These are phyloP conservation scores for Pyrrhia umbra DNA, from an alignment of 2,888 invertebrate genomes.

Conservation along the genomic window DNA sequence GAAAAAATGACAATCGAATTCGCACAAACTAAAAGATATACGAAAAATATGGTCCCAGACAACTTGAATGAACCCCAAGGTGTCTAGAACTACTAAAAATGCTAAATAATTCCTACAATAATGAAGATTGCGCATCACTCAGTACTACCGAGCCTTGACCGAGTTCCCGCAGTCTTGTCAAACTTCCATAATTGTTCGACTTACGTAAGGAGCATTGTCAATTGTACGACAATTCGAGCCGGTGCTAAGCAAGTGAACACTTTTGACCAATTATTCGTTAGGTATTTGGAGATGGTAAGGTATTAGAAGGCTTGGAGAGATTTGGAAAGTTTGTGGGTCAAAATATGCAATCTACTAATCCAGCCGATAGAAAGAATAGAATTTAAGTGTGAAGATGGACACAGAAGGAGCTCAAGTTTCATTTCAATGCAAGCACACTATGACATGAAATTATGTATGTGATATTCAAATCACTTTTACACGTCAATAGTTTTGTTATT, in stretches of 20 bases:
- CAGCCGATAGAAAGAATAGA: too few relatives aligned
- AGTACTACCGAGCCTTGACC: conserved; percentile 68
- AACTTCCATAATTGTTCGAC: conserved; percentile 68
- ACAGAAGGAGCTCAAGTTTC: too few relatives aligned
- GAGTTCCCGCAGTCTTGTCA: conserved; percentile 66
- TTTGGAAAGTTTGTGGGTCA: neutral
- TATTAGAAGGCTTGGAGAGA: neutral
- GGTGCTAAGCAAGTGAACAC: conserved; percentile 17
- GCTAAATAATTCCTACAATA: conserved; percentile 57
- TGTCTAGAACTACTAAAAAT: conserved; percentile 40
- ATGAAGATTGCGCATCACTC: conserved; percentile 52
- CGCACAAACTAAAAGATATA: neutral
- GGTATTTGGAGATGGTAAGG: too few relatives aligned
- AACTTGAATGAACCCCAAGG: conserved; percentile 23
- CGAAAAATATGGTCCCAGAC: conserved; percentile 33
- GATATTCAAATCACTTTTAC: too few relatives aligned
- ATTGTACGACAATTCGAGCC: conserved; percentile 37
- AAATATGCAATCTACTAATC: too few relatives aligned
- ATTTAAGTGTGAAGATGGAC: too few relatives aligned
- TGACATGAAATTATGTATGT: too few relatives aligned
- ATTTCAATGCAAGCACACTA: too few relatives aligned
- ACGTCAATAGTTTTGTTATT: too few relatives aligned
- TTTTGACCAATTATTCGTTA: conserved; percentile 5
- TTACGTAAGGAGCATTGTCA: conserved; percentile 67
- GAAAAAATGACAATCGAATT: neutral